A percentile compares a stretch with the other conserved stretches of the same genome.
Conservation (phyloP, 2,888 invertebrate genomes). For the Psylliodes chrysocephalus region DNA sequence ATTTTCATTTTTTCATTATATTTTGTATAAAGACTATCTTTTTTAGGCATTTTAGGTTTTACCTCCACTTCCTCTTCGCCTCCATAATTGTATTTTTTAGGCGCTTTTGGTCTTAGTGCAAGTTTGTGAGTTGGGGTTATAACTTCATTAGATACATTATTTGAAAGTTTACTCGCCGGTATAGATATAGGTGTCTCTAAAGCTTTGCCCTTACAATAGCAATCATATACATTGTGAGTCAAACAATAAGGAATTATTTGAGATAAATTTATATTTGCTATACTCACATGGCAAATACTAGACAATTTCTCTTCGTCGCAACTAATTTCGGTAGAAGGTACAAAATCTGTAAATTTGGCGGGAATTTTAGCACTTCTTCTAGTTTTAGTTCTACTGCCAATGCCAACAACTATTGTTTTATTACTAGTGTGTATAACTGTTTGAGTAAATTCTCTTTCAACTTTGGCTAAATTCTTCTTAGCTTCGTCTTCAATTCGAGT, state of each 20-base stretch:
- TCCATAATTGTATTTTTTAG: conserved; percentile 1
- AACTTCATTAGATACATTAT: too few species aligned
- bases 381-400: conserved; percentile 65
- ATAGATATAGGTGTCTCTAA: background rate
- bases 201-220: conserved; percentile 69
- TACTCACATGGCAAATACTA: conserved; percentile 38
- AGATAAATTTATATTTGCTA: conserved; percentile 44
- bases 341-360: conserved; percentile 71
- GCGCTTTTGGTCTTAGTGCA: background rate
- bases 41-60: background rate
- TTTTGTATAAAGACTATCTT: too few species aligned
- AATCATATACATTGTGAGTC: conserved; percentile 73
- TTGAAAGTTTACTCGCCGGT: background rate
- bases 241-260: conserved; percentile 73
- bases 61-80: background rate
- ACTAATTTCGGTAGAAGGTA: conserved; percentile 53
- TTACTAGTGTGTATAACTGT: conserved; percentile 75
- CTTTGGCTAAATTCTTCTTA: conserved; percentile 70
- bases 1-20: too few species aligned
- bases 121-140: background rate
- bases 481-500: conserved; percentile 65
- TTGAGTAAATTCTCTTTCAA: conserved; percentile 78
- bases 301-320: conserved; percentile 22
- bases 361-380: conserved; percentile 71
- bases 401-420: conserved; percentile 73